These are phyloP conservation scores for Pomacea maculata DNA, from an alignment of 1,140 invertebrate genomes.

Conservation along the genomic window DNA sequence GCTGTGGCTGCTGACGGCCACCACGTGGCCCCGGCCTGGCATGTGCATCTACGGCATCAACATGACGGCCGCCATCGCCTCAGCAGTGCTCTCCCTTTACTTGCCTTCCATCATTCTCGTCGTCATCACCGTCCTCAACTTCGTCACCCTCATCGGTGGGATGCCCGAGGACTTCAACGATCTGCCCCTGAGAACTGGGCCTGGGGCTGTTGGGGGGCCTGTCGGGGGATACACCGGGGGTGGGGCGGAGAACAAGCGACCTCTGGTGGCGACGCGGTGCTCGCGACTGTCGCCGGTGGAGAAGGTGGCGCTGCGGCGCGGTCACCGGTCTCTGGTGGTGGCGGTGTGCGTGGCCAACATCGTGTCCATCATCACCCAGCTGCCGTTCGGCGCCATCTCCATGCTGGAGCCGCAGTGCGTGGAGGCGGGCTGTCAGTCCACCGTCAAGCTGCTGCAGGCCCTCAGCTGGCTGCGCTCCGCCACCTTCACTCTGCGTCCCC, in stretches of 20 bases:
- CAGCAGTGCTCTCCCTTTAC: slow-evolving; percentile 28
- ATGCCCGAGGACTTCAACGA: slow-evolving; percentile 31
- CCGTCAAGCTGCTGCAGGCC: slow-evolving; percentile 27
- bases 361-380: slow-evolving; percentile 25
- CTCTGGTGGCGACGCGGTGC: too few species aligned
- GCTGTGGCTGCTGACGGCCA: slow-evolving; percentile 31
- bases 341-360: slow-evolving; percentile 31
- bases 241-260: too few species aligned
- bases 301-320: neutral
- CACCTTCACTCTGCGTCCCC: slow-evolving; percentile 23
- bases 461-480: slow-evolving; percentile 33
- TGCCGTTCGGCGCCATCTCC: slow-evolving; percentile 34
- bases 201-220: neutral
- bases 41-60: slow-evolving; percentile 36
- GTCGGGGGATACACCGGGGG: too few species aligned
- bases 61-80: slow-evolving; percentile 23
- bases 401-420: slow-evolving; percentile 26
- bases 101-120: slow-evolving; percentile 29
- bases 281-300: neutral
- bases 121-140: slow-evolving; percentile 28
- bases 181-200: neutral
- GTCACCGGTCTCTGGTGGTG: slow-evolving; percentile 29
- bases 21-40: slow-evolving; percentile 10
- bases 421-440: slow-evolving; percentile 28
- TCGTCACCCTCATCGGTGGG: slow-evolving; percentile 33